phyloP scores from a whole-genome alignment of 1,140 invertebrate species.

The Euwallacea similis region DNA sequence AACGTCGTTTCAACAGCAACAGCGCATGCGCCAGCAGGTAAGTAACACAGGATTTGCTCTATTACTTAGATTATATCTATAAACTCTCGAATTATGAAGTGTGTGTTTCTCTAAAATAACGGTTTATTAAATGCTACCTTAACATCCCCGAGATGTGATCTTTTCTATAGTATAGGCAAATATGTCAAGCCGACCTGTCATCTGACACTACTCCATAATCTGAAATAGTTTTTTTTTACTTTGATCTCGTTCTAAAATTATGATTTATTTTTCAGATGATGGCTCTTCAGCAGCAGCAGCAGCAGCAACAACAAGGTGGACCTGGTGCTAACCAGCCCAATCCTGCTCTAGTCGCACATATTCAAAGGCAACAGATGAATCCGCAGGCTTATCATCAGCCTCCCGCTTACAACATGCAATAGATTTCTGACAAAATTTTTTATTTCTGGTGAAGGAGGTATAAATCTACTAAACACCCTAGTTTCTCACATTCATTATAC shows the following conservation, averaged over 20 bases:
- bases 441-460: no score
- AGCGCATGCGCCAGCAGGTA: slow-evolving; percentile 44
- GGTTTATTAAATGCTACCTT: not conserved
- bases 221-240: not conserved
- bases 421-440: not conserved
- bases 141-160: not conserved
- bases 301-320: slow-evolving; percentile 48
- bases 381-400: slow-evolving; percentile 51
- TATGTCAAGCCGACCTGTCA: not conserved
- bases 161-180: not conserved
- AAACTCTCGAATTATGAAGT: not conserved
- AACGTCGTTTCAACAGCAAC: slow-evolving; percentile 45
- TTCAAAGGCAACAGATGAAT: slow-evolving; percentile 51
- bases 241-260: slow-evolving; percentile 1
- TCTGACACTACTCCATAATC: not conserved
- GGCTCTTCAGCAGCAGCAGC: slow-evolving; percentile 49
- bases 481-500: no score
- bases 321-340: slow-evolving; percentile 47
- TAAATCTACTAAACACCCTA: no score
- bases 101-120: not conserved
- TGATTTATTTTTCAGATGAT: slow-evolving; percentile 18
- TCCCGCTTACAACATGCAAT: slow-evolving; percentile 49
- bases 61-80: not conserved
- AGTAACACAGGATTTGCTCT: not conserved
- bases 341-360: slow-evolving; percentile 48